These are phyloP conservation scores for Rhinoraja longicauda DNA, from an alignment of 2,797 vertebrate species.

Conservation along the genomic window DNA sequence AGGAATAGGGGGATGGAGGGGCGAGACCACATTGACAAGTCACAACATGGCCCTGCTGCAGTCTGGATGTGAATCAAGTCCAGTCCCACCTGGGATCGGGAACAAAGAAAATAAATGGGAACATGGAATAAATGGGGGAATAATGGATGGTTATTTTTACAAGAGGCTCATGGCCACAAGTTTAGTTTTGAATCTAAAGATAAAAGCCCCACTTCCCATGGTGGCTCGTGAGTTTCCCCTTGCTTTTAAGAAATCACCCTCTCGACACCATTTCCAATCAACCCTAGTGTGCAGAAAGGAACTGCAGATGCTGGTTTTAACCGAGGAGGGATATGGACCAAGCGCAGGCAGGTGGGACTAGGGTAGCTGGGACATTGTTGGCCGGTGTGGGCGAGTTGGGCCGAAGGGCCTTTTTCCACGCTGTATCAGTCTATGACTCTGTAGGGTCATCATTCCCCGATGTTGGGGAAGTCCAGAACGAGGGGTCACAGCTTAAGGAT, in stretches of 20 bases:
- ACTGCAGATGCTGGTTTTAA: too few relatives aligned
- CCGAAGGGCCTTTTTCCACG: too few relatives aligned
- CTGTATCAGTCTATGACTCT: too few relatives aligned
- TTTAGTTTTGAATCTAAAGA: background rate
- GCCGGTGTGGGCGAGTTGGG: too few relatives aligned
- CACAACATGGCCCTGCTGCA: background rate
- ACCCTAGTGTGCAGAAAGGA: too few relatives aligned
- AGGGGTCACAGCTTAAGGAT: too few relatives aligned
- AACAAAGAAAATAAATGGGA: background rate
- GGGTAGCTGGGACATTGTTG: too few relatives aligned
- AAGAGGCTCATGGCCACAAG: background rate
- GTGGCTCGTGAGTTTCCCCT: background rate
- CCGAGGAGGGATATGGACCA: too few relatives aligned
- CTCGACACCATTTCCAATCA: background rate
- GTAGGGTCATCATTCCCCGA: too few relatives aligned
- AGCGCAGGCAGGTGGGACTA: too few relatives aligned
- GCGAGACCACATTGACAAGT: background rate
- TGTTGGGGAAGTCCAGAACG: too few relatives aligned
- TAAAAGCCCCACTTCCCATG: background rate
- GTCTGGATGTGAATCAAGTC: background rate
- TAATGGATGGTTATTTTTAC: background rate
- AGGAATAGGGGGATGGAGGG: too few relatives aligned
- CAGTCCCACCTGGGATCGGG: background rate
- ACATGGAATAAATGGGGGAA: background rate
- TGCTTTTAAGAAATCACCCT: background rate